These are phyloP conservation scores for Xylocampa areola DNA, from an alignment of 2,888 invertebrate species.

Conservation along the genomic window DNA sequence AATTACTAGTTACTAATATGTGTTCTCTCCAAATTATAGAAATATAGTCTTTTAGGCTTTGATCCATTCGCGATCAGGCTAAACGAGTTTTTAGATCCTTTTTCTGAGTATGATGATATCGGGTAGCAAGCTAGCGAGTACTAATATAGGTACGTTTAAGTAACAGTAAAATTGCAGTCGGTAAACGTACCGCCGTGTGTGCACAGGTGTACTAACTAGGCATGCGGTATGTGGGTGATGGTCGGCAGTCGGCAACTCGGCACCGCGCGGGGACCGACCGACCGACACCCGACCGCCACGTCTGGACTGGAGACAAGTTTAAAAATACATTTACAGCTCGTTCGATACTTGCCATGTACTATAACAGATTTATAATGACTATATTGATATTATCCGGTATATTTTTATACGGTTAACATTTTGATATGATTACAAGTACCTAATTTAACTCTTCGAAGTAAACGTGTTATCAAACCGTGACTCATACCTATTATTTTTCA, in stretches of 20 bases:
- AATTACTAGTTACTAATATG: no score
- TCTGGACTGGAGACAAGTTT: conserved; percentile 51
- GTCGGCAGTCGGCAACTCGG: conserved; percentile 50
- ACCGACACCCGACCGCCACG: no score
- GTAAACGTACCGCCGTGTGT: conserved; percentile 57
- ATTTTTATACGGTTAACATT: not conserved
- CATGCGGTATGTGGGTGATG: conserved; percentile 73
- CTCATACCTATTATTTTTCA: conserved; percentile 30
- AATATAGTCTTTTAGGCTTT: no score
- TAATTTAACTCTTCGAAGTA: conserved; percentile 8
- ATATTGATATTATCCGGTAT: conserved; percentile 17
- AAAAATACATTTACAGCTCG: conserved; percentile 55
- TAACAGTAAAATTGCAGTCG: conserved; percentile 50
- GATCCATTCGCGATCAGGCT: not conserved
- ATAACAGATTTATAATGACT: conserved; percentile 34
- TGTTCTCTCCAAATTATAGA: no score
- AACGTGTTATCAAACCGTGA: conserved; percentile 34
- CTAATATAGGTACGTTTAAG: conserved; percentile 2
- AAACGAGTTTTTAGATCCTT: not conserved
- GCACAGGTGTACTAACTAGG: conserved; percentile 68
- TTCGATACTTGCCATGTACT: conserved; percentile 30
- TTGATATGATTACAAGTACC: conserved; percentile 4
- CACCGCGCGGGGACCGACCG: conserved; percentile 51
- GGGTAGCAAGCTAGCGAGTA: not conserved
- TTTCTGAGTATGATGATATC: conserved; percentile 4